Evolutionary conservation across 1,140 invertebrate species (phyloP), one percentile per base, ranked within the genome.

Genomic region (Scaptomyza hsui): DNA sequence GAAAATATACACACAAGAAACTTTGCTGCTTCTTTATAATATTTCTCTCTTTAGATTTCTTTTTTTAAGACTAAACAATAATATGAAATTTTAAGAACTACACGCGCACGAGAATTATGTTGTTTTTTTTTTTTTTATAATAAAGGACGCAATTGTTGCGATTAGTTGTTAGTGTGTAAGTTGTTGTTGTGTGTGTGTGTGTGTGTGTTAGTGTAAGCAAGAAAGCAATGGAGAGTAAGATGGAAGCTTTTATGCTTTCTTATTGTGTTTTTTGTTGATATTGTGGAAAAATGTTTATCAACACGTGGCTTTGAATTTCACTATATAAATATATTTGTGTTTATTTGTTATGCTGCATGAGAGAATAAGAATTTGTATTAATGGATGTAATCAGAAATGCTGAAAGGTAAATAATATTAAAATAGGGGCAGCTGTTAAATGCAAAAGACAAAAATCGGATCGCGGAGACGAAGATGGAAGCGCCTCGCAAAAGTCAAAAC

Each of bases 141-240:
- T 51, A 70, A 41, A 55, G 79, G 78, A 82, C 78, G 78, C 79
- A 83, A 82, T 67, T 51, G 78, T 82, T 81, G 78, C 67, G 78
- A 79, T 80, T 72, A 80, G 77, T 80, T 80, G 63, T 59, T 7
- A n/a, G n/a, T n/a, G n/a, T n/a, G n/a, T n/a, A n/a, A n/a, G n/a
- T n/a, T 26, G 32, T 44, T 12, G 15, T 37, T 52, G 9, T 32
- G 9, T 29, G 26, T 29, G 7, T 29, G 16, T 10, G 29, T 56
- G 41, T n/a, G 26, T 41, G 42, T 51, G 24, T 51, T 7, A 7
- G 37, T 37, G 51, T 39, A 44, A 5, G 4, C 35, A 44, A 3
- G 1, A 60, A 48, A 77, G 47, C 39, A 26, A 19, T 5, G 45
- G 19, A 63, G 42, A 48, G 19, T 60, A 26, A 48, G 32, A 29